phyloP scores from a whole-genome alignment of 1,140 invertebrate species.

The Drosophila dunni region DNA sequence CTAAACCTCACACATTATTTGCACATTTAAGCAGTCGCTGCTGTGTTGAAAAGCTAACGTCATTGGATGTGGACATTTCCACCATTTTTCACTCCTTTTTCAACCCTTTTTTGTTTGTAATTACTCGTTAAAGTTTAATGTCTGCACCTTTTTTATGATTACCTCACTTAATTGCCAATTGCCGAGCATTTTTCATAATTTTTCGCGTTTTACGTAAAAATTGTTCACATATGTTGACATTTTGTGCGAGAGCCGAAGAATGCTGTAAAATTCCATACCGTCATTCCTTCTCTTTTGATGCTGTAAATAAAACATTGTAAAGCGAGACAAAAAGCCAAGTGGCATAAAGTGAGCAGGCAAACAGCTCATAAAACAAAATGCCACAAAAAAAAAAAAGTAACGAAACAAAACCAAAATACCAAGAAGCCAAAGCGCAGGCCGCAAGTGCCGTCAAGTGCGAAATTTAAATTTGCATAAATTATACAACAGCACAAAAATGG shows the following conservation, averaged over 20 bases:
- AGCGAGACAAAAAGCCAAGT: slow-evolving; percentile 42
- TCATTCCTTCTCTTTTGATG: background rate
- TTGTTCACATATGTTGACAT: slow-evolving; percentile 36
- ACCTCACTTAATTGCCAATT: slow-evolving; percentile 40
- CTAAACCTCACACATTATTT: slow-evolving; percentile 7
- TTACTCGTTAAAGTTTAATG: slow-evolving; percentile 37
- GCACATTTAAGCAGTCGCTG: background rate
- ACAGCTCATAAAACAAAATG: slow-evolving; percentile 46
- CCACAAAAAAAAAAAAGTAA: background rate
- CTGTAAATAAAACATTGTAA: slow-evolving; percentile 52
- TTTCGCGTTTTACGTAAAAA: slow-evolving; percentile 11
- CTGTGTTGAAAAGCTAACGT: background rate
- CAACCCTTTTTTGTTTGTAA: slow-evolving; percentile 1
- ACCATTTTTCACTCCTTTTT: background rate
- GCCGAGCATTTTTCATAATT: slow-evolving; percentile 9
- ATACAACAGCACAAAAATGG: slow-evolving; percentile 27
- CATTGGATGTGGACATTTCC: background rate
- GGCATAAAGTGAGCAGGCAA: slow-evolving; percentile 37
- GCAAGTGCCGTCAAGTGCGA: slow-evolving; percentile 57
- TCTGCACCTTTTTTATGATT: slow-evolving; percentile 31
- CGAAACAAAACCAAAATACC: slow-evolving; percentile 28
- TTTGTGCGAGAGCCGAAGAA: slow-evolving; percentile 18
- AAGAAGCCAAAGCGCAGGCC: slow-evolving; percentile 39
- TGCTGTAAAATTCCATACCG: slow-evolving; percentile 7
- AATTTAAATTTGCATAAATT: slow-evolving; percentile 64